Evolutionary conservation across 37 sponge, comb jelly and placozoan genomes (phyloP).

Genomic region (Chondrosia reniformis): DNA sequence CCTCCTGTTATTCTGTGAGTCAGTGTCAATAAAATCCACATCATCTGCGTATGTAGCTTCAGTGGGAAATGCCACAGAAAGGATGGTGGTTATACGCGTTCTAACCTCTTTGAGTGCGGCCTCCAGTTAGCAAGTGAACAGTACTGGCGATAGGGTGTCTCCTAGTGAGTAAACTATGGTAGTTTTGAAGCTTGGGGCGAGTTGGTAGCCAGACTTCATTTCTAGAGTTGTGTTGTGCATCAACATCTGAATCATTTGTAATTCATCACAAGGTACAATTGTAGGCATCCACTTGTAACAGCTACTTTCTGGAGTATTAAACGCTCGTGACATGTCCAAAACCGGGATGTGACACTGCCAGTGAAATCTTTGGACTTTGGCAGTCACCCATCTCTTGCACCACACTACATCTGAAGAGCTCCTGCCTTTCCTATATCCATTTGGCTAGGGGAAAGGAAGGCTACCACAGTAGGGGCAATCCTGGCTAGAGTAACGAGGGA

Average conservation of each 20-base stretch:
- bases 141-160: neutral
- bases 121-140: neutral
- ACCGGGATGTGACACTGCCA: neutral
- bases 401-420: neutral
- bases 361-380: neutral
- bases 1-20: no score
- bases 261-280: neutral
- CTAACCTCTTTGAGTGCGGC: neutral
- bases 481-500: conserved; percentile 11
- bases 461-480: neutral
- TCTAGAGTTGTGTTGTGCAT: conserved; percentile 2
- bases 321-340: neutral
- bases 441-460: no score
- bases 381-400: neutral
- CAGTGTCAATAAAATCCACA: neutral
- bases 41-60: neutral
- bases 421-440: neutral
- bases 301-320: neutral
- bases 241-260: neutral
- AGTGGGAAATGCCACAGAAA: neutral
- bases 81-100: neutral
- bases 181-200: neutral
- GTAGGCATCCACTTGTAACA: neutral
- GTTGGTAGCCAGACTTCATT: neutral
- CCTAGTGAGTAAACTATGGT: neutral